Conservation (phyloP, 2,797 vertebrate species). For the Hippocampus kuda region DNA sequence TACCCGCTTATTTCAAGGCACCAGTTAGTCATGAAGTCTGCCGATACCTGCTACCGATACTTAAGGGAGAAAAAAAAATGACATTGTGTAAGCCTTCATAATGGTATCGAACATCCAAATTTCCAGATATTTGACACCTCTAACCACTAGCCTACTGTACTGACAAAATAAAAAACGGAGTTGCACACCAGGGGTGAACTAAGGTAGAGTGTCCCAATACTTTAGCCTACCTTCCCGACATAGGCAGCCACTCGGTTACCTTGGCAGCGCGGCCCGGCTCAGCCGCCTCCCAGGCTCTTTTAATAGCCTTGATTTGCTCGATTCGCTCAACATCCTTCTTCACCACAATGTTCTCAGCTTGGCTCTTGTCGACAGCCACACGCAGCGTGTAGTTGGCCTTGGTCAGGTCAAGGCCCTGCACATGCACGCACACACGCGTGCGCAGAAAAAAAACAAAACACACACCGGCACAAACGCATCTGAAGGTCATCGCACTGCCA, state of each 20-base stretch:
- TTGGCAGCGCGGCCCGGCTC: conserved; percentile 77
- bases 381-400: conserved; percentile 74
- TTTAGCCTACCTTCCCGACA: not conserved
- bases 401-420: conserved; percentile 58
- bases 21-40: too few relatives aligned
- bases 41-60: too few relatives aligned
- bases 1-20: too few relatives aligned
- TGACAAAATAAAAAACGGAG: too few relatives aligned
- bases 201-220: not conserved
- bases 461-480: conserved; percentile 11
- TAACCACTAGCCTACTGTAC: too few relatives aligned
- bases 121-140: not conserved
- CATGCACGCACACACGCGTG: not conserved
- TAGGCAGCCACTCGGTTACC: conserved; percentile 53
- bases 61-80: too few relatives aligned
- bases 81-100: too few relatives aligned
- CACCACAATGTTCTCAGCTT: conserved; percentile 62
- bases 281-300: conserved; percentile 77
- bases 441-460: conserved; percentile 4
- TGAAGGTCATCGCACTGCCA: conserved; percentile 26
- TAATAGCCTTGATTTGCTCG: conserved; percentile 81
- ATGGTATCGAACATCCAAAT: too few relatives aligned
- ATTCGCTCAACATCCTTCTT: conserved; percentile 75
- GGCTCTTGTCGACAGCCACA: conserved; percentile 70
- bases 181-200: not conserved